Base-by-base conservation (phyloP, 2,113 vertebrate genomes). In the Lepisosteus oculatus region DNA sequence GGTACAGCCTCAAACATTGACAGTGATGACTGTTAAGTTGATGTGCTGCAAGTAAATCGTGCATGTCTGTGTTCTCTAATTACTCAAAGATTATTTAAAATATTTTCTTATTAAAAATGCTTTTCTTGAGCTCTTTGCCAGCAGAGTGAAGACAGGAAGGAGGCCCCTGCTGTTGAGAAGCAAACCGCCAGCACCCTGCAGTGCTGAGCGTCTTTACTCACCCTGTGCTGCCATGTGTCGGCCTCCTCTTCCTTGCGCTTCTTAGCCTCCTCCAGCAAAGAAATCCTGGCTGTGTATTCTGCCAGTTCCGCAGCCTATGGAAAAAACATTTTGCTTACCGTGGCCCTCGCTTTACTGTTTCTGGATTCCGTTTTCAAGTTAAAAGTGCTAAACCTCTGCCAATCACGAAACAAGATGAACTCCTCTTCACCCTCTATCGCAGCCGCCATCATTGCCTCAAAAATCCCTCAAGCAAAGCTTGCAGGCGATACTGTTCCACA, bases 181-280 rank as follows among this genome's bases (percentile, higher is more conserved):
- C 29, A 29, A 29, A 29, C 29, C 29, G 29, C 2, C 29, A 29
- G 29, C 29, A 3, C 47, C 5, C 47, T 69, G 55, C 57, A 8
- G 12, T n/a, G 12, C 54, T 14, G 15, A 90, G 90, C 91, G 15
- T 1, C 4, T 13, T 0, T 3, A 78, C 93, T 93, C 78, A 98
- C 97, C 90, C 86, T 91, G 78, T 91, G 86, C 77, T 98, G 94
- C 97, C 97, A 99, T 72, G 93, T 83, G 66, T 90, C 79, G 0
- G 92, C 97, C 76, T 98, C 96, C 0, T 90, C 88, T 78, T 98
- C 97, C 77, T 98, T 98, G 83, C 85, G 88, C 73, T 65, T 90
- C 87, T 85, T 92, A 0, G 94, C 95, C 70, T 97, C 95, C 83
- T 99, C 96, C 65, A 98, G 90, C 12, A 93, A 84, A 0, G 85